These are phyloP conservation scores for Drosophila leonis DNA, from an alignment of 2,888 invertebrate species.

Conservation along the genomic window DNA sequence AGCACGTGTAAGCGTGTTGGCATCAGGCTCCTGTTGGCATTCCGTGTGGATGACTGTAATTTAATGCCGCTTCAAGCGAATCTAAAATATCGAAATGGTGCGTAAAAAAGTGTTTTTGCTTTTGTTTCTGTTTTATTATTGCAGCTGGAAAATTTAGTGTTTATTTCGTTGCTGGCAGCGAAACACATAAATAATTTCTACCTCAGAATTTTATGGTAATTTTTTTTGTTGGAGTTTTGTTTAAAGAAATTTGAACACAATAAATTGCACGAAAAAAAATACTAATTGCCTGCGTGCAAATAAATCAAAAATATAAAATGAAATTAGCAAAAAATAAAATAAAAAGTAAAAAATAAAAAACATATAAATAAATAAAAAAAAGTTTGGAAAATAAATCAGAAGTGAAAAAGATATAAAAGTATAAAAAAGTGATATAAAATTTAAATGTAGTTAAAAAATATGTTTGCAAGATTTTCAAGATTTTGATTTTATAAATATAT, in stretches of 20 bases:
- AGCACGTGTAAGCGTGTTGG: slow-evolving; percentile 19
- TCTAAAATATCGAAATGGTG: slow-evolving; percentile 47
- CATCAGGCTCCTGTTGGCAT: slow-evolving; percentile 8
- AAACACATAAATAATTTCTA: slow-evolving; percentile 45
- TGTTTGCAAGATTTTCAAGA: background rate
- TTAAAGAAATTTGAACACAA: slow-evolving; percentile 21
- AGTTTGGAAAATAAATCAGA: slow-evolving; percentile 1
- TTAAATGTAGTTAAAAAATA: background rate
- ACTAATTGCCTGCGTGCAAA: background rate
- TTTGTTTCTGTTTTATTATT: slow-evolving; percentile 35
- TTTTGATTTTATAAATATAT: no score
- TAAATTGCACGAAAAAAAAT: background rate
- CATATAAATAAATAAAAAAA: background rate
- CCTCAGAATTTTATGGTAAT: slow-evolving; percentile 41
- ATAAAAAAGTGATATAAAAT: background rate
- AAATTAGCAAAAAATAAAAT: slow-evolving; percentile 1
- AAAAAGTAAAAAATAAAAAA: background rate
- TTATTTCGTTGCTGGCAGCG: slow-evolving; percentile 33
- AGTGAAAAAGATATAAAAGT: background rate
- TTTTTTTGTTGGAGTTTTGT: slow-evolving; percentile 14
- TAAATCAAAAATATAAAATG: background rate
- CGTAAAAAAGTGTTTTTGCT: slow-evolving; percentile 23
- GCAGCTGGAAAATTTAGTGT: slow-evolving; percentile 21
- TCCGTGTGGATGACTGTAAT: slow-evolving; percentile 50
- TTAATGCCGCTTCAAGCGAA: slow-evolving; percentile 60